Percentiles rank a stretch among this genome's conserved stretches.
Conservation (phyloP, 2,113 vertebrate genomes). For the Scolopax mira region DNA sequence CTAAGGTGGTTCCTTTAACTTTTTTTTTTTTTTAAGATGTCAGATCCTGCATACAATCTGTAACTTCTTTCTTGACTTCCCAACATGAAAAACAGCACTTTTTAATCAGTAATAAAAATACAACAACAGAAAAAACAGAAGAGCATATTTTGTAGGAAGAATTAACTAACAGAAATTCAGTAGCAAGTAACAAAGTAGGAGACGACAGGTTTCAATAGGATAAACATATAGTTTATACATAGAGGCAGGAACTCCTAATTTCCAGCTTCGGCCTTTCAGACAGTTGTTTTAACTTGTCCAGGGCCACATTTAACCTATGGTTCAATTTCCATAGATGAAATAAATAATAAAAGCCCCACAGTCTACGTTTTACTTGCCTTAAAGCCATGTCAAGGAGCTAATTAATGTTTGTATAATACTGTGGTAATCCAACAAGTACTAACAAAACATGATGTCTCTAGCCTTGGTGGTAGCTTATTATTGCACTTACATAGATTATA, state of each 20-base stretch:
- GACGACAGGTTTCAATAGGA: background rate
- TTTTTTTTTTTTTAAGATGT: background rate
- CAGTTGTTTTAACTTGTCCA: slow-evolving; percentile 25
- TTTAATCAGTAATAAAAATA: background rate
- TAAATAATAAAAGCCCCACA: background rate
- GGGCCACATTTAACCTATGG: background rate
- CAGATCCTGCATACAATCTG: background rate
- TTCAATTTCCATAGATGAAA: slow-evolving; percentile 13
- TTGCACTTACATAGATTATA: slow-evolving; percentile 5
- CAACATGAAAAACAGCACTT: background rate
- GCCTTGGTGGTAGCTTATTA: background rate
- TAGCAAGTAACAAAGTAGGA: background rate
- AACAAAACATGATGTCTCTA: slow-evolving; percentile 18
- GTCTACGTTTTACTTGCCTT: slow-evolving; percentile 26
- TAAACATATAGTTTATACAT: background rate
- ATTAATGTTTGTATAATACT: background rate
- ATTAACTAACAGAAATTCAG: background rate
- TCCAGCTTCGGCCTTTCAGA: background rate
- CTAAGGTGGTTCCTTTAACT: background rate
- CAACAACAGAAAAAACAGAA: background rate
- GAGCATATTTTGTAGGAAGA: background rate
- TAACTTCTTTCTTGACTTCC: background rate
- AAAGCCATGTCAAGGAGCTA: background rate
- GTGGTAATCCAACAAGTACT: slow-evolving; percentile 24
- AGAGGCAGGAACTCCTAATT: background rate